Conservation (phyloP, 2,797 vertebrate genomes). For the Mormyrops attenuatus region DNA sequence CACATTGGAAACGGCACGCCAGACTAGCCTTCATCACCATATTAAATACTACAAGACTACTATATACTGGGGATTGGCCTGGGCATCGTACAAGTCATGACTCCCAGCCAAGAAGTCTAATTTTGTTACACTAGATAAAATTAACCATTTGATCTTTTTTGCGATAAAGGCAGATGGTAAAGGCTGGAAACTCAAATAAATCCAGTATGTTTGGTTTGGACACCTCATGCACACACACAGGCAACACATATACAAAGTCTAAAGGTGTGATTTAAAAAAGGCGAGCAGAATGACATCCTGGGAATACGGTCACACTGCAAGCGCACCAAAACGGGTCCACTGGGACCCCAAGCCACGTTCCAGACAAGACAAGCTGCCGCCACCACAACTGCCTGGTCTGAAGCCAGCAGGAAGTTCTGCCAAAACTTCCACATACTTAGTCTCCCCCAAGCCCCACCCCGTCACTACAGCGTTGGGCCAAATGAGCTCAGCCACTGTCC, state of each 20-base stretch:
- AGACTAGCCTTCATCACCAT: background rate
- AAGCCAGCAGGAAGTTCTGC: conserved; percentile 22
- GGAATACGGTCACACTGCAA: background rate
- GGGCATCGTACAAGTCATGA: background rate
- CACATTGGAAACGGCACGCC: background rate
- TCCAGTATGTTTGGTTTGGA: background rate
- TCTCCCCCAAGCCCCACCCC: background rate
- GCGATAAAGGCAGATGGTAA: background rate
- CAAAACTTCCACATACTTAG: background rate
- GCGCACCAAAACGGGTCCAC: background rate
- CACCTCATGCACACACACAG: background rate
- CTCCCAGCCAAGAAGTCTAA: background rate
- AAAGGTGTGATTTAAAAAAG: background rate
- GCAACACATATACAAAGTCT: background rate
- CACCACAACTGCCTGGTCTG: background rate
- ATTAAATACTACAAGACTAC: background rate
- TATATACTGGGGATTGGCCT: background rate
- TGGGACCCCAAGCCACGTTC: background rate
- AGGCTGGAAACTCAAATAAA: background rate
- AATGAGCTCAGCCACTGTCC: conserved; percentile 9
- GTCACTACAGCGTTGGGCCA: background rate
- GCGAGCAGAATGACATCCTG: background rate
- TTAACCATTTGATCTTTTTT: background rate
- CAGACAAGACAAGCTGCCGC: background rate
- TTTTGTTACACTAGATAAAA: background rate